Base-by-base conservation (phyloP, 1,140 invertebrate species). In the Charaxes varanes region DNA sequence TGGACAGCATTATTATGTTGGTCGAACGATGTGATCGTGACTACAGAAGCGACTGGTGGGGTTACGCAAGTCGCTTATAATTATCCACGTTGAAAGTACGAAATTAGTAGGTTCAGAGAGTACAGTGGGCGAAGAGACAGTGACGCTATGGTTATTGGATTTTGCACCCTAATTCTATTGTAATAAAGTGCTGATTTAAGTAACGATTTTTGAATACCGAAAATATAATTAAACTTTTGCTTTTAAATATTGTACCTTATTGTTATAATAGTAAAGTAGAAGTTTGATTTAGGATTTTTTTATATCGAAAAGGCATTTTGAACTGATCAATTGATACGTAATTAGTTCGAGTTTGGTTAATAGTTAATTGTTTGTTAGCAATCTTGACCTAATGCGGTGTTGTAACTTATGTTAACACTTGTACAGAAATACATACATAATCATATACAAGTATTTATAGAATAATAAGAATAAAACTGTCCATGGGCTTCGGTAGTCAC, bases 61-160 rank as follows among this genome's bases (percentile, higher is more conserved):
- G 51, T 81, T 81, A 66, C 63, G 72, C 71, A 81, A 81, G 59
- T 40, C 37, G 45, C 52, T 70, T 77, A 62, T 78, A 76, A 81
- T 81, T 77, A 77, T 67, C 58, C 56, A 60, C 53, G 69, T 69
- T 46, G 71, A 81, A 81, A 81, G 72, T 76, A 59, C 64, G 49
- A 71, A 81, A 78, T 78, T 77, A 72, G 60, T 41, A 38, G 48
- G 56, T 47, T 42, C 35, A 48, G 42, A 51, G 56, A 51, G 51
- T 47, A 31, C 31, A 22, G 30, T 46, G 23, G 37, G 44, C 14
- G 23, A 47, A 26, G 30, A 28, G 7, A 10, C 6, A 14, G 26
- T n/a, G n/a, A n/a, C n/a, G n/a, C n/a, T n/a, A n/a, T n/a, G n/a
- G n/a, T n/a, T n/a, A n/a, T n/a, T n/a, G n/a, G n/a, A n/a, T n/a